Evolutionary conservation across 2,113 vertebrate genomes (phyloP).

Genomic region (Ammodytes dubius): DNA sequence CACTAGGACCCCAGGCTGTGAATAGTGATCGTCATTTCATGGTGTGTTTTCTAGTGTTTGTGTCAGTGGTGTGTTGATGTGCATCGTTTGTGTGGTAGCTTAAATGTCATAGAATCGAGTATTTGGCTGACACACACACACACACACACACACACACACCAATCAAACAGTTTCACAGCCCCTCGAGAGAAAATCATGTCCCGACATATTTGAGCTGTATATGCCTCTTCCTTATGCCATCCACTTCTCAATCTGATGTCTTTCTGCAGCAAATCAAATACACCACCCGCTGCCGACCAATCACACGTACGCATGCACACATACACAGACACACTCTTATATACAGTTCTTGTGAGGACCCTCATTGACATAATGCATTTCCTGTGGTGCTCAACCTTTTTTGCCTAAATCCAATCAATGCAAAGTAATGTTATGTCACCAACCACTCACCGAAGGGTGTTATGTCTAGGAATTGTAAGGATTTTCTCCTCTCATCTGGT

Average conservation of each 20-base stretch:
- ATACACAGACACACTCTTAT: not conserved
- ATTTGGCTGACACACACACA: not conserved
- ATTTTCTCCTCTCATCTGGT: no score
- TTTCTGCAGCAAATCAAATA: slow-evolving; percentile 45
- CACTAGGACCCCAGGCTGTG: slow-evolving; percentile 44
- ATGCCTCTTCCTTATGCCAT: slow-evolving; percentile 51
- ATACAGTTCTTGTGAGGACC: not conserved
- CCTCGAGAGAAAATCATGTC: slow-evolving; percentile 62
- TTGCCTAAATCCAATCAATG: not conserved
- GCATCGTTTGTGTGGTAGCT: slow-evolving; percentile 7
- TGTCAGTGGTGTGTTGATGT: slow-evolving; percentile 32
- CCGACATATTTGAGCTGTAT: slow-evolving; percentile 66
- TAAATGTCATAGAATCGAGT: slow-evolving; percentile 46
- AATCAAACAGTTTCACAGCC: not conserved
- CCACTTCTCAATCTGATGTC: slow-evolving; percentile 60
- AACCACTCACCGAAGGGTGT: no score
- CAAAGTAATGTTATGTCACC: not conserved
- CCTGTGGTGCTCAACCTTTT: not conserved
- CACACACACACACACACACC: slow-evolving; percentile 20
- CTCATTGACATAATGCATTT: not conserved
- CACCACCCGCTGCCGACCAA: slow-evolving; percentile 17
- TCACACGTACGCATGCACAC: slow-evolving; percentile 4
- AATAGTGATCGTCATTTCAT: slow-evolving; percentile 59
- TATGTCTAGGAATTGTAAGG: no score
- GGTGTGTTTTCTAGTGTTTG: slow-evolving; percentile 54